phyloP scores from a whole-genome alignment of 2,888 invertebrate species.

The Caenorhabditis japonica region DNA sequence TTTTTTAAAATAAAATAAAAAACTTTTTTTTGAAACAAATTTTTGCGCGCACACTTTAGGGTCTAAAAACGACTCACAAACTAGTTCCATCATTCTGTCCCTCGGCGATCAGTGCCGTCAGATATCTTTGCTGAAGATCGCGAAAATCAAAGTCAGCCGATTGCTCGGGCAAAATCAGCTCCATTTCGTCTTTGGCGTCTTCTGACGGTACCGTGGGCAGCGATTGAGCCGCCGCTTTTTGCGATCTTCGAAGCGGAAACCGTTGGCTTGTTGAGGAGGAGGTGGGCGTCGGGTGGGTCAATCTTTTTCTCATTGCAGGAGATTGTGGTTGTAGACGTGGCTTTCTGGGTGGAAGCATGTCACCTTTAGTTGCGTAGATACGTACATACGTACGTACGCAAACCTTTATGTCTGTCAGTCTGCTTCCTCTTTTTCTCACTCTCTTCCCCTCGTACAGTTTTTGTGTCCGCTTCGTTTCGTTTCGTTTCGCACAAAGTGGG shows the following conservation, averaged over 20 bases:
- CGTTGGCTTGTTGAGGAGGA: slow-evolving; percentile 7
- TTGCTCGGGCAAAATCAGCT: slow-evolving; percentile 20
- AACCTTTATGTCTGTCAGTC: not conserved
- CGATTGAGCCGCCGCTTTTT: slow-evolving; percentile 20
- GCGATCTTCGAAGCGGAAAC: slow-evolving; percentile 26
- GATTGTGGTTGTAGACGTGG: no score
- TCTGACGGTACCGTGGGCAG: slow-evolving; percentile 36
- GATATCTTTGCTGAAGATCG: slow-evolving; percentile 37
- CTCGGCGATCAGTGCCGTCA: slow-evolving; percentile 34
- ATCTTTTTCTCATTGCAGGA: no score
- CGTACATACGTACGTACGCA: no score
- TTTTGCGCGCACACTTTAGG: no score
- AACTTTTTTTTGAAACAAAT: no score
- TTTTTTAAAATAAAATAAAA: no score
- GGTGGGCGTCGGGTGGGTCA: not conserved
- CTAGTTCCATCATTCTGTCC: slow-evolving; percentile 16
- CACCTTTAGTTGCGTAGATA: no score
- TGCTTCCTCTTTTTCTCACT: not conserved
- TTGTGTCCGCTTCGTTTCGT: slow-evolving; percentile 6
- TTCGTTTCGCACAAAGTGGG: slow-evolving; percentile 12
- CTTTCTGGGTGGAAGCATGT: slow-evolving; percentile 21
- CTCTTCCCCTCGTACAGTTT: slow-evolving; percentile 1
- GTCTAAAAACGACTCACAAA: slow-evolving; percentile 45
- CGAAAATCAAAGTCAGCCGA: slow-evolving; percentile 47
- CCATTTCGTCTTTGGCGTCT: slow-evolving; percentile 16